Conservation (phyloP, 1,140 invertebrate genomes). For the Holotrichia oblita region DNA sequence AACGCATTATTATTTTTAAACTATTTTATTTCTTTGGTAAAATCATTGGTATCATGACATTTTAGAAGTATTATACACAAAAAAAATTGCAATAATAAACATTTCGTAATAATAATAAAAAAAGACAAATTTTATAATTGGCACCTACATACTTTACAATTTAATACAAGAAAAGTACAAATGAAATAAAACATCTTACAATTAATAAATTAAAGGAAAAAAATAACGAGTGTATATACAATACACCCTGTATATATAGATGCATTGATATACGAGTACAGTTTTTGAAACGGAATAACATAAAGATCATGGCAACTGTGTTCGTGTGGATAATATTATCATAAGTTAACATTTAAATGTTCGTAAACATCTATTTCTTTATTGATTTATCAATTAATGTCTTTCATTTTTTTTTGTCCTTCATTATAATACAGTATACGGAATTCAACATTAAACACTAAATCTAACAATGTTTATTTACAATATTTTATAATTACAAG, state of each 20-base stretch:
- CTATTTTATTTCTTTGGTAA: no score
- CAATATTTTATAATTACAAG: constrained; percentile 35
- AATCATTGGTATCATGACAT: not conserved
- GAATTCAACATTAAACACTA: constrained; percentile 50
- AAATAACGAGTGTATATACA: constrained; percentile 6
- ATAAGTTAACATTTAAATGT: constrained; percentile 15
- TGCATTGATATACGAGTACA: not conserved
- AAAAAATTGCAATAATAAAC: constrained; percentile 24
- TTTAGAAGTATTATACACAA: not conserved
- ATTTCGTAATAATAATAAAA: constrained; percentile 21
- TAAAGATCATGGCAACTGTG: constrained; percentile 38
- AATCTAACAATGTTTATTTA: constrained; percentile 48
- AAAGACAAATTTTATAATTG: constrained; percentile 28
- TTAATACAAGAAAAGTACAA: constrained; percentile 19
- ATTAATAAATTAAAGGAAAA: constrained; percentile 5
- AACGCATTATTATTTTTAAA: no score
- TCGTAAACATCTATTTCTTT: constrained; percentile 33
- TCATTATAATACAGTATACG: constrained; percentile 46
- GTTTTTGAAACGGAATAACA: not conserved
- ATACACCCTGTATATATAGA: not conserved
- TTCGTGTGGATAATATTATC: constrained; percentile 19
- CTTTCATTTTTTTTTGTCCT: constrained; percentile 3
- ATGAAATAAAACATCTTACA: no score
- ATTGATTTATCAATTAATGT: no score
- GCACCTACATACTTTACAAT: constrained; percentile 43